Conservation (phyloP, 2,797 vertebrate species). For the Schizopygopsis malacanthus region DNA sequence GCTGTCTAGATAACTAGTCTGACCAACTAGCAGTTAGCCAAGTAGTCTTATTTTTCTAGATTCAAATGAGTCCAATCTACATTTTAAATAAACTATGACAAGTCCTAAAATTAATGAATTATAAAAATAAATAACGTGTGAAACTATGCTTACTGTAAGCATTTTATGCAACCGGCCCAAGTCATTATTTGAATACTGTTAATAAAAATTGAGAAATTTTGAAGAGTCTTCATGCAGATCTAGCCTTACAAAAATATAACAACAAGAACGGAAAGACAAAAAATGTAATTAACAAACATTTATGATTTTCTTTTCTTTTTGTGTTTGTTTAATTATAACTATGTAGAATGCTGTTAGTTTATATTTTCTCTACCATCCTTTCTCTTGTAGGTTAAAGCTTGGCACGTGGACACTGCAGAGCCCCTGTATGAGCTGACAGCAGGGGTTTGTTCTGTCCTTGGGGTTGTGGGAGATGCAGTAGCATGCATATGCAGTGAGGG, state of each 20-base stretch:
- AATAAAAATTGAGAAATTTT: neutral
- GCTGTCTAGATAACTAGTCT: no score
- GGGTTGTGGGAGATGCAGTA: constrained; percentile 67
- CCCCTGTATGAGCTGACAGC: constrained; percentile 63
- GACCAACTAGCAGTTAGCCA: no score
- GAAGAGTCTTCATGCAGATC: no score
- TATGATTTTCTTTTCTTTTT: neutral
- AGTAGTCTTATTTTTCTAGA: neutral
- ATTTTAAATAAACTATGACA: no score
- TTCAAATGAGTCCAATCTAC: neutral
- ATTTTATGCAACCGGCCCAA: no score
- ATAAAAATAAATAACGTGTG: no score
- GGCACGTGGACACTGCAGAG: constrained; percentile 73
- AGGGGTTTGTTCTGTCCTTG: constrained; percentile 63
- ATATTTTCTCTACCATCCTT: constrained; percentile 4
- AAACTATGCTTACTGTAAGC: no score
- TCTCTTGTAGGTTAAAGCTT: constrained; percentile 76
- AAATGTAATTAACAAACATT: neutral
- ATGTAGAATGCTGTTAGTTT: neutral
- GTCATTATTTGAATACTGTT: no score
- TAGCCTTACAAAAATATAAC: no score
- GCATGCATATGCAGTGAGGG: constrained; percentile 68
- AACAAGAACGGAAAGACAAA: neutral
- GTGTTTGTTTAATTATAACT: neutral
- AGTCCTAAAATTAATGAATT: no score